A percentile compares a stretch with the other conserved stretches of the same genome.
Evolutionary conservation across 2,113 vertebrate genomes (phyloP).

Genomic region (Phyllostomus discolor): DNA sequence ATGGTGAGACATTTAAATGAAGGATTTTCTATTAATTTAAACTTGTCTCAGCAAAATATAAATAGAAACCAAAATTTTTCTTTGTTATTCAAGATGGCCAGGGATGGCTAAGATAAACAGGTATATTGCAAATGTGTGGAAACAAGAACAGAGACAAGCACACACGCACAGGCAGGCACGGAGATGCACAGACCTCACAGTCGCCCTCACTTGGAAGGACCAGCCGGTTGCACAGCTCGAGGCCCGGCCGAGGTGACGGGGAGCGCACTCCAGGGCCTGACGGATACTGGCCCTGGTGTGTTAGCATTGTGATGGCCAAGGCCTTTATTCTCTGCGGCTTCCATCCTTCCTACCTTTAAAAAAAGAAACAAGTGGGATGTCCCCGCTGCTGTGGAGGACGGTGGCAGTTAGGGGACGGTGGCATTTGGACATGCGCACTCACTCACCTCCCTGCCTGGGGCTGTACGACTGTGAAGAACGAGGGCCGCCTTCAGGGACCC

Average conservation of each 20-base stretch:
- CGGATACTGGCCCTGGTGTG: not conserved
- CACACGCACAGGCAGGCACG: not conserved
- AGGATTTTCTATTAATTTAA: not conserved
- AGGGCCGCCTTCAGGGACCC: not conserved
- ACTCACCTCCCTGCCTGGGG: not conserved
- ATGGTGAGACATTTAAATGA: not conserved
- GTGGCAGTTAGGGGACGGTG: not conserved
- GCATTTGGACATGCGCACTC: not conserved
- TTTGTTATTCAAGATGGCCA: not conserved
- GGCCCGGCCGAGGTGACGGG: not conserved
- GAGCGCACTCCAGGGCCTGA: not conserved
- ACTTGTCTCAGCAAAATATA: not conserved
- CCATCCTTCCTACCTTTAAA: not conserved
- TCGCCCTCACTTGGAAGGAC: not conserved
- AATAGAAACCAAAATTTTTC: not conserved
- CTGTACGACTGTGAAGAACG: not conserved
- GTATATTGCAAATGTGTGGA: not conserved
- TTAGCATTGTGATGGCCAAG: not conserved
- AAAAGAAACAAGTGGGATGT: not conserved
- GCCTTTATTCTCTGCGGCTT: not conserved
- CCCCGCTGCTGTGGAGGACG: not conserved
- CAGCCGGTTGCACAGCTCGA: not conserved
- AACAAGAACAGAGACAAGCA: not conserved
- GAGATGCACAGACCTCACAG: not conserved
- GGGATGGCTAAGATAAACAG: not conserved